Conservation (phyloP, 2,113 vertebrate genomes). For the Sorex fumeus region DNA sequence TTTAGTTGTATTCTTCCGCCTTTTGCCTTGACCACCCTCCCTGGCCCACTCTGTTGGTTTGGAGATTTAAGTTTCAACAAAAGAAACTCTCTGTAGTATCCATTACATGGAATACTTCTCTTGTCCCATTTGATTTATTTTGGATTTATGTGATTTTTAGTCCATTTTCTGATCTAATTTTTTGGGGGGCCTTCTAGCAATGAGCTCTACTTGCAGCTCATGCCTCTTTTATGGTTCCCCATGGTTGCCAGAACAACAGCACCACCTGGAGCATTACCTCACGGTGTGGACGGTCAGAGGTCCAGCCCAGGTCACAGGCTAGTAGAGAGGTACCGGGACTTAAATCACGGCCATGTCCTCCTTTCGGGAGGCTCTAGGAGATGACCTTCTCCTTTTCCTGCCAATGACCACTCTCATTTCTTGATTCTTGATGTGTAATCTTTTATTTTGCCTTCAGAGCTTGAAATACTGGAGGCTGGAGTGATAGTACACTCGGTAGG, state of each 20-base stretch:
- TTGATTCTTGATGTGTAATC: neutral
- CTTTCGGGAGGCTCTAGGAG: no score
- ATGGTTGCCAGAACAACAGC: neutral
- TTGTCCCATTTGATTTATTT: neutral
- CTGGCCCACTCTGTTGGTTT: neutral
- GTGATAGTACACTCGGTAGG: no score
- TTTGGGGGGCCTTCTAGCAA: neutral
- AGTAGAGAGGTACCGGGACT: neutral
- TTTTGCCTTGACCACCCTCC: neutral
- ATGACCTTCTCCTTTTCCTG: neutral
- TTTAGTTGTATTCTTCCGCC: neutral
- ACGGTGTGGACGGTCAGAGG: neutral
- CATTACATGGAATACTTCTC: neutral
- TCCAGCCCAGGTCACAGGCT: neutral
- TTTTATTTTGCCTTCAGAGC: neutral
- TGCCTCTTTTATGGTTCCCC: neutral
- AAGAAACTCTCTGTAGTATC: slow-evolving; percentile 4
- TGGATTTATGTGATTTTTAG: neutral
- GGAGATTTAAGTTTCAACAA: slow-evolving; percentile 28
- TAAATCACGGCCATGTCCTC: neutral
- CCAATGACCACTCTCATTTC: neutral
- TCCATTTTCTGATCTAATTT: neutral
- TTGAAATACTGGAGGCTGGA: no score
- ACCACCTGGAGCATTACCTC: neutral
- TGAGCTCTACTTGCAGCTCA: neutral